Evolutionary conservation across 1,140 invertebrate species (phyloP), one percentile per base, ranked within the genome.

Genomic region (Doryteuthis pealeii): DNA sequence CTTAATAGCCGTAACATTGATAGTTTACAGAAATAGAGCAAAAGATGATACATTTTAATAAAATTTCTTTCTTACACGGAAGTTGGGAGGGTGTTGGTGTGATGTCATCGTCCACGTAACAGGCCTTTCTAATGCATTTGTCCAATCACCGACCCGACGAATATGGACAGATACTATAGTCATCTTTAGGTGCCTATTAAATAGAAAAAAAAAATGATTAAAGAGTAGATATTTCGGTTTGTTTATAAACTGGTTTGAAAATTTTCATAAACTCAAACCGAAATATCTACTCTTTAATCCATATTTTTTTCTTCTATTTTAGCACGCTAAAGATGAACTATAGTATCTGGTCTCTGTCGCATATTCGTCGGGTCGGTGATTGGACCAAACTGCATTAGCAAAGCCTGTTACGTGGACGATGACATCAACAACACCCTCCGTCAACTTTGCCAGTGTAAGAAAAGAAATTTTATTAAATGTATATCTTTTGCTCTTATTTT

Each of bases 121-220:
- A 85, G 0, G 76, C 78, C 58, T 86, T 83, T 83, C 85, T 4
- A 89, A 73, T 28, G 78, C 81, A 28, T 85, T 80, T 15, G 88
- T 89, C 88, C 88, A 89, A 77, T 89, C 87, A 26, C 88, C 88
- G 31, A 82, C 85, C 58, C 79, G 72, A 67, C 87, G 76, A 30
- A 89, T 83, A 70, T 89, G 88, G 15, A 89, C 82, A 72, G 82
- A 84, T 70, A 88, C n/a, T 86, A 74, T 81, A 85, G 66, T 87
- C 85, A 76, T 89, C 88, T 69, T 85, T 80, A 31, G 87, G 86
- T 22, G 86, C 84, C 83, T 87, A 31, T 22, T 35, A 26, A 67
- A 68, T 18, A 72, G 18, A 79, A 58, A 58, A 10, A 5, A 40
- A 40, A 40, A 40, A 40, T n/a, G n/a, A n/a, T n/a, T n/a, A n/a